Percentiles rank a stretch among this genome's conserved stretches.
These are phyloP conservation scores for Neosalanx taihuensis DNA, from an alignment of 2,797 vertebrate genomes.

Conservation along the genomic window DNA sequence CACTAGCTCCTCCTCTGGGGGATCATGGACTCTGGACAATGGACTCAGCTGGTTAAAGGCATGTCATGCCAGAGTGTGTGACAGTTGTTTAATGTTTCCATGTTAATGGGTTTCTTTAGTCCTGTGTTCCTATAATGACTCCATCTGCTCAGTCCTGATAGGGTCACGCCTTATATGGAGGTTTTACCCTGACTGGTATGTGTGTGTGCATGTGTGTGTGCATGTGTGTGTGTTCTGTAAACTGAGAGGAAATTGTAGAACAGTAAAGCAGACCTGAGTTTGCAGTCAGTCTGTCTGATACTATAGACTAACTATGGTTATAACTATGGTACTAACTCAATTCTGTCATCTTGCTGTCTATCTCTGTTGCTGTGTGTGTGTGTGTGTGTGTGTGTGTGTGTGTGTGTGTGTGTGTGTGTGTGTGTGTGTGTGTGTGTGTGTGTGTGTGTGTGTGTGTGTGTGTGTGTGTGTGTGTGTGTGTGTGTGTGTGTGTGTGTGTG, in stretches of 20 bases:
- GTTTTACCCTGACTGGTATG: slow-evolving; percentile 28
- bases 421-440: too few species aligned
- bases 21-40: slow-evolving; percentile 2
- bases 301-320: slow-evolving; percentile 47
- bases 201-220: neutral
- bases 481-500: too few species aligned
- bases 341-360: too few species aligned
- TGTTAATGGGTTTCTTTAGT: neutral
- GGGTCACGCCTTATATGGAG: slow-evolving; percentile 37
- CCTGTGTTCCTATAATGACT: slow-evolving; percentile 27
- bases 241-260: neutral
- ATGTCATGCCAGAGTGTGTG: neutral
- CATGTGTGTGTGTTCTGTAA: slow-evolving; percentile 1
- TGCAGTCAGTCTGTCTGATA: neutral
- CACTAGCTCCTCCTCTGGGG: neutral
- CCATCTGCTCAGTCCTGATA: neutral
- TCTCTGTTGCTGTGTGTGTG: too few species aligned
- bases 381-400: too few species aligned
- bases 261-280: too few species aligned
- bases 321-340: too few species aligned
- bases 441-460: too few species aligned
- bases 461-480: too few species aligned
- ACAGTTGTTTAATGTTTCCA: neutral
- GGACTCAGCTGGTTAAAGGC: neutral
- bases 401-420: too few species aligned